Conservation (phyloP, 2,888 invertebrate genomes). For the Papilio demoleus region DNA sequence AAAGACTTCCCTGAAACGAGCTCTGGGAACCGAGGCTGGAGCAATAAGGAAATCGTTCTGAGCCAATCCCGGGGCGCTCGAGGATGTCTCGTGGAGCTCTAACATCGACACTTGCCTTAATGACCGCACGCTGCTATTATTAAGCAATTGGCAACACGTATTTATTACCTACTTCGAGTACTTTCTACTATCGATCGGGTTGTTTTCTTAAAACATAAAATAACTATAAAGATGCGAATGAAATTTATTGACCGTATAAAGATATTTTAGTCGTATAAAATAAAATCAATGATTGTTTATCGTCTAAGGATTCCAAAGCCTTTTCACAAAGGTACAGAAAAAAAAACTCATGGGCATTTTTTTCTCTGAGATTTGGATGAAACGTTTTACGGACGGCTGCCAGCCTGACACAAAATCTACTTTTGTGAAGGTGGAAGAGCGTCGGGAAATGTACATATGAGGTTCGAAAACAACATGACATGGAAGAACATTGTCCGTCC, state of each 20-base stretch:
- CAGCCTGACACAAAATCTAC: no score
- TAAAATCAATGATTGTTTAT: slow-evolving; percentile 4
- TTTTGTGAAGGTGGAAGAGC: no score
- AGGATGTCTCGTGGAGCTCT: slow-evolving; percentile 66
- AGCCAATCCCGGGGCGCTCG: slow-evolving; percentile 60
- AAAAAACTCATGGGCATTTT: no score
- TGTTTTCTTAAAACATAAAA: slow-evolving; percentile 26
- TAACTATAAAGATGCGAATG: not conserved
- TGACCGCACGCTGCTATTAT: slow-evolving; percentile 48
- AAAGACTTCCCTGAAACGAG: slow-evolving; percentile 58
- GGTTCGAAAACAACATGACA: no score
- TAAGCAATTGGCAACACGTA: slow-evolving; percentile 41
- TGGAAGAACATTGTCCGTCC: no score
- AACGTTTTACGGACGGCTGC: no score
- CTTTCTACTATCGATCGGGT: slow-evolving; percentile 9
- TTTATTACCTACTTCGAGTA: slow-evolving; percentile 27
- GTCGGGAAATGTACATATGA: no score
- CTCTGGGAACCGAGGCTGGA: slow-evolving; percentile 71
- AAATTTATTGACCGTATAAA: slow-evolving; percentile 10
- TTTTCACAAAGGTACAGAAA: not conserved
- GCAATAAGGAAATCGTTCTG: slow-evolving; percentile 75
- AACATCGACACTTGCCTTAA: slow-evolving; percentile 55
- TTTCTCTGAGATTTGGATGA: no score
- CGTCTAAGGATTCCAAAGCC: not conserved
- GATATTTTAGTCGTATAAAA: not conserved